Percentiles rank a stretch among this genome's conserved stretches.
phyloP scores from a whole-genome alignment of 2,888 invertebrate genomes.

The Lasiommata megera region DNA sequence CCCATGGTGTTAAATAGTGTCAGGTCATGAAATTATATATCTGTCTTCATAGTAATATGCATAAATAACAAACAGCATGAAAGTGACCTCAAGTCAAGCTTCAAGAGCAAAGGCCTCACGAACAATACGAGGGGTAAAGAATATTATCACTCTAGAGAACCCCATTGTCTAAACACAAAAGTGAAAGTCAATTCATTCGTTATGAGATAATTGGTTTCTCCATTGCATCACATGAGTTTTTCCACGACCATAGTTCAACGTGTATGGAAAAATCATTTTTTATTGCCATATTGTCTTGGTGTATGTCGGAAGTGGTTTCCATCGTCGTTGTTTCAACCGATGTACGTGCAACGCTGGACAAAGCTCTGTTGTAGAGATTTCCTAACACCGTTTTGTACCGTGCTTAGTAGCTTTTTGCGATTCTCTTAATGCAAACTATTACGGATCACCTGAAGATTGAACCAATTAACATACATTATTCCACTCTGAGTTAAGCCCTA shows the following conservation, averaged over 20 bases:
- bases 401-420: too few species aligned
- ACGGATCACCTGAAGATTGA: too few species aligned
- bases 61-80: slow-evolving; percentile 16
- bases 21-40: too few species aligned
- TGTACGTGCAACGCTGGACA: too few species aligned
- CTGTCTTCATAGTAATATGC: too few species aligned
- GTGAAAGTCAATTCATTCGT: slow-evolving; percentile 76
- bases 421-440: too few species aligned
- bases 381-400: too few species aligned
- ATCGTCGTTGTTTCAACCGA: too few species aligned
- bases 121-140: slow-evolving; percentile 61
- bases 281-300: slow-evolving; percentile 48
- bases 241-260: slow-evolving; percentile 69
- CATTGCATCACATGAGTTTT: slow-evolving; percentile 72
- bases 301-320: slow-evolving; percentile 47
- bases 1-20: too few species aligned
- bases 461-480: too few species aligned
- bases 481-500: too few species aligned
- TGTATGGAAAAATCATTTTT: slow-evolving; percentile 46
- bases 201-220: slow-evolving; percentile 79
- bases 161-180: slow-evolving; percentile 76
- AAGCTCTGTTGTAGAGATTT: too few species aligned
- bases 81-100: slow-evolving; percentile 31
- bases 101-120: slow-evolving; percentile 33
- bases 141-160: slow-evolving; percentile 62